Percentiles rank a stretch among this genome's conserved stretches.
These are phyloP conservation scores for Blera fallax DNA, from an alignment of 2,888 invertebrate genomes.

Conservation along the genomic window DNA sequence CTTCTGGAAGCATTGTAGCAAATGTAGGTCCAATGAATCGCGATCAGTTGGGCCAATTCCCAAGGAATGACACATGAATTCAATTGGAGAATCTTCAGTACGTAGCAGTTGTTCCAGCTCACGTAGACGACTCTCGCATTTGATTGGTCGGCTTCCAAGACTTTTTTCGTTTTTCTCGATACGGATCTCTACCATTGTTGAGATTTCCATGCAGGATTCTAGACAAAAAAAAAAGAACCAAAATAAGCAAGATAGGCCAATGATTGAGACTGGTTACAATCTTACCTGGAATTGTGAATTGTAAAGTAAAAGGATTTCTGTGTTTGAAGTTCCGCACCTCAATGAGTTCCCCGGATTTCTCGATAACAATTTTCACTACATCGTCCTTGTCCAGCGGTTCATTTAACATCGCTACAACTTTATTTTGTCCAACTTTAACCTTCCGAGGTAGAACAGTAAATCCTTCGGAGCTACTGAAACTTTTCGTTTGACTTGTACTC, in stretches of 20 bases:
- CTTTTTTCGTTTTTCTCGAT: conserved; percentile 91
- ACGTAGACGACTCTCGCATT: conserved; percentile 92
- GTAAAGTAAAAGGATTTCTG: conserved; percentile 92
- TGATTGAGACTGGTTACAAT: neutral
- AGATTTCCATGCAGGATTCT: conserved; percentile 91
- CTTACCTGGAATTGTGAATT: conserved; percentile 90
- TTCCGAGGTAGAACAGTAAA: conserved; percentile 81
- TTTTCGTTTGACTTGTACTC: conserved; percentile 81
- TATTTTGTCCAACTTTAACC: conserved; percentile 87
- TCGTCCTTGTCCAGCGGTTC: conserved; percentile 91
- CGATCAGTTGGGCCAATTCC: conserved; percentile 89
- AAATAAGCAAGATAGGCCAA: neutral
- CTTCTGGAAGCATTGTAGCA: conserved; percentile 90
- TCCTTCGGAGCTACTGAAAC: conserved; percentile 80
- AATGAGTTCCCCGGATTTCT: conserved; percentile 90
- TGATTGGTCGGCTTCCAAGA: conserved; percentile 91
- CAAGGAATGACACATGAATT: conserved; percentile 94
- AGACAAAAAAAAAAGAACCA: conserved; percentile 68
- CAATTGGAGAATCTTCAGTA: conserved; percentile 90
- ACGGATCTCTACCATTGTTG: conserved; percentile 90
- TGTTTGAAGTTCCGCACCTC: conserved; percentile 89
- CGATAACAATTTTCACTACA: conserved; percentile 89
- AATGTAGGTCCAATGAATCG: conserved; percentile 91
- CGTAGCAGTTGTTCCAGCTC: conserved; percentile 92
- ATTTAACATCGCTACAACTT: conserved; percentile 89